These are phyloP conservation scores for Xiphorhynchus erythropygius DNA, from an alignment of 2,797 vertebrate genomes.

Conservation along the genomic window DNA sequence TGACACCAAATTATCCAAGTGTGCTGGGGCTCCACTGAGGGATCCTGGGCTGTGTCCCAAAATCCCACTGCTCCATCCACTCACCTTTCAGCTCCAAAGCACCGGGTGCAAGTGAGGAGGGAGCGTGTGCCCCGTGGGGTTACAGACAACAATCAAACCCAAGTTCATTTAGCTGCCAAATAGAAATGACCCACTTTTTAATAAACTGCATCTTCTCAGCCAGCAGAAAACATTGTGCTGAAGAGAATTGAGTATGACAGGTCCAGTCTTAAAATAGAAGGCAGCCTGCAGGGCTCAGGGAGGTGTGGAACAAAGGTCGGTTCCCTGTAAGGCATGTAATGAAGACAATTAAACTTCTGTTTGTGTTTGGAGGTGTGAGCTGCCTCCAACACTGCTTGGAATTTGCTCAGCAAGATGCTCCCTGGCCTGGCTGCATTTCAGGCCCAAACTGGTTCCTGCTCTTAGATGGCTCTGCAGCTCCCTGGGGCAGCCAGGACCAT, in stretches of 20 bases:
- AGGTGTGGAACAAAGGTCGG: constrained; percentile 42
- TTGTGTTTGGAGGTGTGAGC: not conserved
- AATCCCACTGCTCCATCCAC: not conserved
- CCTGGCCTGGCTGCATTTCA: not conserved
- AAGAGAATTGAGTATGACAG: constrained; percentile 57
- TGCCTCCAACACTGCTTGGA: not conserved
- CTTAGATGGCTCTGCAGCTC: not conserved
- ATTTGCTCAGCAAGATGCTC: not conserved
- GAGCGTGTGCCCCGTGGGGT: not conserved
- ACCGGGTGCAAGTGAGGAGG: not conserved
- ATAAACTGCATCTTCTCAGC: constrained; percentile 10
- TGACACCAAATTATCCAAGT: rapidly evolving
- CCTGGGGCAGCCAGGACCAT: not conserved
- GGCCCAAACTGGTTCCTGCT: not conserved
- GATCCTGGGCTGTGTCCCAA: not conserved
- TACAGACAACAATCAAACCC: not conserved
- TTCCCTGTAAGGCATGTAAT: not conserved
- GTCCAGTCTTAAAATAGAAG: constrained; percentile 62
- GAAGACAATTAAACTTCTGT: constrained; percentile 48
- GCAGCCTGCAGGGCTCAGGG: constrained; percentile 34
- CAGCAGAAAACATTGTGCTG: constrained; percentile 11
- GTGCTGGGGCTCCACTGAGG: not conserved
- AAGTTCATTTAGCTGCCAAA: not conserved
- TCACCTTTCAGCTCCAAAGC: not conserved
- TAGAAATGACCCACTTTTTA: constrained; percentile 49